Conservation (phyloP, 2,113 vertebrate species). For the Pollachius pollachius region DNA sequence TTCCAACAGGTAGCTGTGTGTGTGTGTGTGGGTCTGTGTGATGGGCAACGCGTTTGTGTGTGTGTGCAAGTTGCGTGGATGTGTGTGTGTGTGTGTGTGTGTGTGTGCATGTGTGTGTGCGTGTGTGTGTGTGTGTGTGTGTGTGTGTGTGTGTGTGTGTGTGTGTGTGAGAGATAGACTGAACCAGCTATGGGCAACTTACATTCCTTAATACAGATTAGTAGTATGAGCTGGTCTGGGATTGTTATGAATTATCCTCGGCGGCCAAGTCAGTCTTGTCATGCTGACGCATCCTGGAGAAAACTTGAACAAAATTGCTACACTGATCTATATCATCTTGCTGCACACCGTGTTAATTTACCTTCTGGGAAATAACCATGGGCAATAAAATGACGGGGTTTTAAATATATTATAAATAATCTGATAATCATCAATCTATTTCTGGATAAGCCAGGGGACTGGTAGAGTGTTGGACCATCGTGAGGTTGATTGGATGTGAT, state of each 20-base stretch:
- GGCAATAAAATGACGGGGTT: constrained; percentile 27
- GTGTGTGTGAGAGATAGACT: no score
- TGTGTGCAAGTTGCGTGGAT: no score
- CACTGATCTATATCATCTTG: constrained; percentile 4
- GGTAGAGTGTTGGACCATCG: constrained; percentile 16
- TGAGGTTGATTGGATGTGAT: neutral
- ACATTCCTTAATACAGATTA: neutral
- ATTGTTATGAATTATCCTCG: neutral
- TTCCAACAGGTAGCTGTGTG: no score
- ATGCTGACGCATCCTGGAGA: constrained; percentile 4
- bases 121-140: no score
- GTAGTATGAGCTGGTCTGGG: neutral
- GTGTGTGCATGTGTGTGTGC: no score
- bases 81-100: no score
- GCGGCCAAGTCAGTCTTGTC: neutral
- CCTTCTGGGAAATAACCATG: neutral
- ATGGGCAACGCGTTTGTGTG: no score
- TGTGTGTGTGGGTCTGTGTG: no score
- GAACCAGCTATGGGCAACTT: no score
- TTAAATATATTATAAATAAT: constrained; percentile 65
- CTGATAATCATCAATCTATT: constrained; percentile 65
- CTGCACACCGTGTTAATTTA: constrained; percentile 19
- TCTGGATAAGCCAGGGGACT: constrained; percentile 66
- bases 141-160: no score
- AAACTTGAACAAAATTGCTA: neutral